These are phyloP conservation scores for Leiothrix lutea DNA, from an alignment of 2,113 vertebrate species.

Conservation along the genomic window DNA sequence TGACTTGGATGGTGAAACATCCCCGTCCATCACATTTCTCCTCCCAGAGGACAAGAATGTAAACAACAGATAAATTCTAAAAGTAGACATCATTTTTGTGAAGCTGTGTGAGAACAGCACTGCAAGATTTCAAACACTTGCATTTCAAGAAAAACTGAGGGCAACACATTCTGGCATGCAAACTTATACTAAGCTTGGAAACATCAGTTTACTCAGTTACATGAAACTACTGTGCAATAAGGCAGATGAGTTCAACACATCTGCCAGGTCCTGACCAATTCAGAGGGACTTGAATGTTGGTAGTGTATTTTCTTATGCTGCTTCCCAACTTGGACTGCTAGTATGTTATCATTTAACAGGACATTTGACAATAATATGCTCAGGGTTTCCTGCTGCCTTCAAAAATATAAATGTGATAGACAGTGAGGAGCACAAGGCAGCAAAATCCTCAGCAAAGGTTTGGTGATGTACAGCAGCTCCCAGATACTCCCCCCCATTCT, in stretches of 20 bases:
- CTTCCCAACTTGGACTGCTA: background rate
- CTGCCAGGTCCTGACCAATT: background rate
- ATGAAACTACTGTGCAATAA: background rate
- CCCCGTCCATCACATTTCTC: too few species aligned
- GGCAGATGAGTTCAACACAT: fast-evolving
- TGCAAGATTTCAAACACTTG: too few species aligned
- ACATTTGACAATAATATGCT: background rate
- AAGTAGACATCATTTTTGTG: too few species aligned
- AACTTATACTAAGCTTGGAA: background rate
- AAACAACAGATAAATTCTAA: too few species aligned
- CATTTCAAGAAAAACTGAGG: too few species aligned
- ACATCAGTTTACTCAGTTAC: fast-evolving
- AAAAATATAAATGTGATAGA: background rate
- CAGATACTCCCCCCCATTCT: background rate
- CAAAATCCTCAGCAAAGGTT: background rate
- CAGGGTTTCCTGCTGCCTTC: background rate
- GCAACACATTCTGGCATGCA: too few species aligned
- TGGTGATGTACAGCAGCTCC: background rate
- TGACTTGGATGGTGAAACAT: too few species aligned
- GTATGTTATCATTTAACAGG: background rate
- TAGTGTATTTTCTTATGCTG: background rate
- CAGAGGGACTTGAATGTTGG: background rate
- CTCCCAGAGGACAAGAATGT: too few species aligned
- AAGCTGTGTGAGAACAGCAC: too few species aligned
- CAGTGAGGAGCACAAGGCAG: background rate